Evolutionary conservation across 2,113 vertebrate genomes (phyloP), one percentile per base, ranked within the genome.

Genomic region (Thamnaconus septentrionalis): DNA sequence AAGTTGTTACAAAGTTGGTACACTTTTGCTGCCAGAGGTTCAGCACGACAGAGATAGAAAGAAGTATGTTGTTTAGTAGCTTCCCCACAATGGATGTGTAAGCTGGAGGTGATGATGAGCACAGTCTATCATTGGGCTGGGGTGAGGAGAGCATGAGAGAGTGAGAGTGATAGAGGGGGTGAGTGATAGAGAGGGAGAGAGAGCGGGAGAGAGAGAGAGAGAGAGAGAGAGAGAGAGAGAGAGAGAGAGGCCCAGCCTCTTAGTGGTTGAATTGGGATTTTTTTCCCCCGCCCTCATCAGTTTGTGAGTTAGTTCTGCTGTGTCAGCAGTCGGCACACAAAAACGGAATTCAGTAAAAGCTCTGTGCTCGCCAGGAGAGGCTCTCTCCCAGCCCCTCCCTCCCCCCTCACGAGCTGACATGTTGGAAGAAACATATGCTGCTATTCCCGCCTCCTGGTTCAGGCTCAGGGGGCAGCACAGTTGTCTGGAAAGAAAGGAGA

Each of bases 361-460:
- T 86, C 73, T 66, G 64, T 81, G 79, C 76, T 63, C 76, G 11
- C 77, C 61, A 75, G 84, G 84, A 87, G 86, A 83, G 91, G 90
- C 85, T 75, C 88, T 85, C 82, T 91, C 85, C 79, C 90, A 83
- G 87, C 2, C 86, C 4, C 85, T 83, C 69, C 63, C 66, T 0
- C 79, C 0, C 81, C 85, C 77, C 80, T 31, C 76, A 71, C 73
- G 73, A 90, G 84, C 88, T 89, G 90, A 91, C 89, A 89, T 93
- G 90, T 88, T 91, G 88, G 88, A 92, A 92, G 90, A 89, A 94
- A 81, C 81, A 82, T 87, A 92, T 87, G 82, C 84, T 90, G 83
- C 79, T 87, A 85, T 88, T 90, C 82, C 74, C 61, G 80, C 85
- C 93, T 90, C 85, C 85, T 87, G 86, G 91, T 85, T 84, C 80